Conservation (phyloP, 1,140 invertebrate species). For the Hyles euphorbiae region DNA sequence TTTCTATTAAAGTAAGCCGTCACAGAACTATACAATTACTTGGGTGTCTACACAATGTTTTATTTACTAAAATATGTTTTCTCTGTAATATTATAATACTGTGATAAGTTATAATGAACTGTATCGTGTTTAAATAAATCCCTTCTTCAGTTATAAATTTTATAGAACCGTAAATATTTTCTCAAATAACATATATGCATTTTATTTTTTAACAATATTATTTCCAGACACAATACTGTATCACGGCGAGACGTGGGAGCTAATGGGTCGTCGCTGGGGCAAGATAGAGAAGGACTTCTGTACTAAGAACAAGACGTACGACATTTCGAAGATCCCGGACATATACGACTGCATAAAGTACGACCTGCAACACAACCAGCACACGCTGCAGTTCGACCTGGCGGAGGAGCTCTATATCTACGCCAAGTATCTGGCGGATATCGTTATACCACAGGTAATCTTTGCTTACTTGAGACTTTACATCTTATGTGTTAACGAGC, state of each 20-base stretch:
- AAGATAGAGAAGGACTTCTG: constrained; percentile 99
- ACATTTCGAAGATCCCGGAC: constrained; percentile 99
- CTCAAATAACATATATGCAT: not conserved
- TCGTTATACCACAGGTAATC: constrained; percentile 96
- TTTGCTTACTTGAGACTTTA: not conserved
- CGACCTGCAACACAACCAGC: constrained; percentile 98
- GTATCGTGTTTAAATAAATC: too few relatives aligned
- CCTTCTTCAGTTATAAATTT: too few relatives aligned
- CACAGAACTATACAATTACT: too few relatives aligned
- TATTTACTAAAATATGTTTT: too few relatives aligned
- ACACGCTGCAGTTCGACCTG: constrained; percentile 94
- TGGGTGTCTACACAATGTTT: too few relatives aligned
- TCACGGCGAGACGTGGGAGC: constrained; percentile 99
- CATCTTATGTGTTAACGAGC: not conserved
- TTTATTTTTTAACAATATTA: not conserved
- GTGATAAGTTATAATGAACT: too few relatives aligned
- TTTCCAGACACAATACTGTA: constrained; percentile 91
- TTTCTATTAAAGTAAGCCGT: too few relatives aligned
- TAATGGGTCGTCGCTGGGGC: constrained; percentile 98
- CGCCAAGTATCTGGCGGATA: constrained; percentile 96
- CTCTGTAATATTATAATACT: too few relatives aligned
- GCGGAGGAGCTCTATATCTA: constrained; percentile 96
- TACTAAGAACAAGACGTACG: constrained; percentile 93
- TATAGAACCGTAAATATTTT: too few relatives aligned
- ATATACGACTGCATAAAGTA: constrained; percentile 99